Evolutionary conservation across 2,797 vertebrate species (phyloP), one percentile per base, ranked within the genome.

Genomic region (Brachyalestes nurse): DNA sequence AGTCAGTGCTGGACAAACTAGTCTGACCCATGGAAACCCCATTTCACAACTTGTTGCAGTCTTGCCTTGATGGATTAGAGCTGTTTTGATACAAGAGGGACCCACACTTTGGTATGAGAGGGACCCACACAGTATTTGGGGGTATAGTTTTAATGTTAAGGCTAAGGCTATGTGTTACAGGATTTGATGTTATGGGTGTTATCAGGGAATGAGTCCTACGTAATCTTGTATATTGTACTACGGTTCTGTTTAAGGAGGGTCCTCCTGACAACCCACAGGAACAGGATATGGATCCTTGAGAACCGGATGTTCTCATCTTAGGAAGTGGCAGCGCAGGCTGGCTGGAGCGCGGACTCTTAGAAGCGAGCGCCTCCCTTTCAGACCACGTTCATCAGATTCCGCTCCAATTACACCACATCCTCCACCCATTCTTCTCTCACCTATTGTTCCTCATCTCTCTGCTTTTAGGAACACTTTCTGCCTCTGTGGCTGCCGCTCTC

Each of bases 261-360:
- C 49, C 17, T 58, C 42, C 71, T 71, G 64, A 17, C 19, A n/a
- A 49, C 21, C 14, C 58, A 21, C 71, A 79, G 49, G 65, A 82
- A 84, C 80, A 83, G 75, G 85, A 83, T 81, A 83, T 77, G 80
- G 81, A 83, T 81, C 80, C 75, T 81, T 81, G 25, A 62, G 72
- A 83, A 62, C 73, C 81, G 85, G 85, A 86, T 81, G 81, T 77
- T 51, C 79, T 61, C 58, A 70, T 79, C 81, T 73, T 78, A 77
- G 81, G 82, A 84, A 84, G 80, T 57, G 14, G 64, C 53, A 21
- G 53, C 42, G 58, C 38, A 61, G 71, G 62, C 51, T 72, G 19
- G 45, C 47, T 83, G 58, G 49, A 72, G 72, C 66, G n/a, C 38
- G 57, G 73, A 75, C 42, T 45, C 42, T 45, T 28, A 73, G 64